Evolutionary conservation across 1,140 invertebrate genomes (phyloP), one percentile per base, ranked within the genome.

Genomic region (Eumaeus atala): DNA sequence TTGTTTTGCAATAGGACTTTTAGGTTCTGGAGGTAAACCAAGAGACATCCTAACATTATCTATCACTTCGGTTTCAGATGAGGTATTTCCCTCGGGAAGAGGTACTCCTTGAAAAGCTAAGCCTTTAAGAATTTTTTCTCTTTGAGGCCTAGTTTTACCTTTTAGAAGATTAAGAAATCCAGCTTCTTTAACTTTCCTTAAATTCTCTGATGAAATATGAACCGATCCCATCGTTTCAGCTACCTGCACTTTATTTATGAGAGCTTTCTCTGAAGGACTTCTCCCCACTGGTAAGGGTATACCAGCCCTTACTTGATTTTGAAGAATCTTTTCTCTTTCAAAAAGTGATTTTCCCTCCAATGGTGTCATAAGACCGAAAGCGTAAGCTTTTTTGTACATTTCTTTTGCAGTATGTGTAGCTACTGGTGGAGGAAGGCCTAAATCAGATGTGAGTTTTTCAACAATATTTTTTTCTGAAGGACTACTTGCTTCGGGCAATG

Each of bases 91-190:
- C 51, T 64, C 55, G 1, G 71, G 69, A 7, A 75, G 48, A 3
- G 71, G 72, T 16, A 68, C 48, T n/a, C 71, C 72, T 14, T 60
- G 50, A 42, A 64, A 57, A 7, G 64, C 72, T 17, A 71, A 35
- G 0, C 61, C 61, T 59, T 54, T 66, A n/a, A 75, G 18, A 50
- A 68, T 70, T 49, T 65, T 70, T 58, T 74, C 64, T 57, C 64
- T 71, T 54, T 77, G 58, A 17, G 55, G 36, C 14, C 48, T 53
- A 18, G 62, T 48, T 56, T 74, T 74, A 8, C 66, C 70, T 40
- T 58, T 37, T 17, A 73, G 21, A 0, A 66, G 59, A 2, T 66
- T 64, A 40, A 69, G 17, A 9, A 66, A 40, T 14, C 64, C 65
- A 9, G 53, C 55, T 21, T 37, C 57, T 62, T 70, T 72, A 17